Base-by-base conservation (phyloP, 1,140 invertebrate species). In the Bombus consobrinus region DNA sequence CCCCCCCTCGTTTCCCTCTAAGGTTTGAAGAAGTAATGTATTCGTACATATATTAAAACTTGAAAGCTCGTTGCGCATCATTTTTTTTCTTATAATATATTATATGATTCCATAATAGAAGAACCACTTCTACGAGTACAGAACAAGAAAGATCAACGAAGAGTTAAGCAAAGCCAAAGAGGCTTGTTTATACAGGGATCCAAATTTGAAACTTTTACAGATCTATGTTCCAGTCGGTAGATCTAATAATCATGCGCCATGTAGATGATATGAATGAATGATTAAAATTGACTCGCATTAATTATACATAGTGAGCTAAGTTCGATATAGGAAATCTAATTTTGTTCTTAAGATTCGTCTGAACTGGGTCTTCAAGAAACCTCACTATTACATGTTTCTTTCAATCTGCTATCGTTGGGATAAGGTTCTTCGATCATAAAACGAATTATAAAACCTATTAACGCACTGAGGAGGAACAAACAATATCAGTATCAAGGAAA, bases 151-250 rank as follows among this genome's bases (percentile, higher is more conserved):
- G 37, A 79, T 74, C 39, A 66, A 53, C 62, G 66, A 66, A 73
- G 1, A 85, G 59, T 72, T 69, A 83, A 85, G 25, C 68, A 43
- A 81, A 39, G 82, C 32, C 84, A 83, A 87, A 81, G 73, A 81
- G 57, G 76, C 86, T 72, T 83, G 69, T 91, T 87, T 89, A 87
- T 89, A 91, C 71, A 91, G 88, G 88, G 88, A 93, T 89, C 91
- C 88, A 92, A 90, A 83, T 82, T 87, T 86, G 37, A 91, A 88
- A 81, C 41, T 85, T 87, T 43, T 86, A 86, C 72, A 85, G 77
- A 89, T 84, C 88, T 62, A 88, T 87, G 83, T 92, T 91, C 81
- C 90, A 88, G 81, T 89, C 82, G 84, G 83, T 88, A 89, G 83
- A 72, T 81, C 13, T 43, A 57, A 80, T 43, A 57, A 80, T 34